A percentile compares a stretch with the other conserved stretches of the same genome.
Conservation (phyloP, 2,113 vertebrate genomes). For the Myodes glareolus region DNA sequence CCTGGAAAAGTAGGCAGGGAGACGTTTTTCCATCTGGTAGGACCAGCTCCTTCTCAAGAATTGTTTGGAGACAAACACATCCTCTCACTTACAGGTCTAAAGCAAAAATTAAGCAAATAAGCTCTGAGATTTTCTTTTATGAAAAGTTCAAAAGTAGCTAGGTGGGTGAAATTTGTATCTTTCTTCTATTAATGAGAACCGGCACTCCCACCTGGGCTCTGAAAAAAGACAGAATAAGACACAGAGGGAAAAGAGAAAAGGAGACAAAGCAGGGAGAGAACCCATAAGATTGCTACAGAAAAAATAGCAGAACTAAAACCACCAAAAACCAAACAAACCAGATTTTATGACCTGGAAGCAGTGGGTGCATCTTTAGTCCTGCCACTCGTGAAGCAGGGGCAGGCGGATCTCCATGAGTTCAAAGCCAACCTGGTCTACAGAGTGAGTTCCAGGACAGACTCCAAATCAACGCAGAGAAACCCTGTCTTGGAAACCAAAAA, state of each 20-base stretch:
- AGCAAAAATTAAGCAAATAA: background rate
- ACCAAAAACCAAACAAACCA: background rate
- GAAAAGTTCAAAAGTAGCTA: background rate
- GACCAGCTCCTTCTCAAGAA: background rate
- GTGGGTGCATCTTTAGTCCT: no score
- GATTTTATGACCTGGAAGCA: no score
- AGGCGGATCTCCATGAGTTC: no score
- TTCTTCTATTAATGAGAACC: background rate
- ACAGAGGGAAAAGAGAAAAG: background rate
- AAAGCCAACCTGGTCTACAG: no score
- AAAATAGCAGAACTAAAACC: background rate
- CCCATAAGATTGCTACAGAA: background rate
- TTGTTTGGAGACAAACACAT: conserved; percentile 23
- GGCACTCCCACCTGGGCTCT: background rate
- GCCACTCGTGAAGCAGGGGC: no score
- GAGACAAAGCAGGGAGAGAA: background rate
- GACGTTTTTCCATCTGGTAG: background rate
- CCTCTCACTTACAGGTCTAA: background rate
- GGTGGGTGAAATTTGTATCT: background rate
- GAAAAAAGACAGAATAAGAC: background rate
- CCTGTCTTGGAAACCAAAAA: no score
- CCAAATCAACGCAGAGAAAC: no score
- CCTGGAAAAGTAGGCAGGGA: background rate
- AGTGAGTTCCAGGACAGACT: no score
- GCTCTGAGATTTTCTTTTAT: background rate